These are phyloP conservation scores for Diuraphis noxia DNA, from an alignment of 1,140 invertebrate genomes.

Conservation along the genomic window DNA sequence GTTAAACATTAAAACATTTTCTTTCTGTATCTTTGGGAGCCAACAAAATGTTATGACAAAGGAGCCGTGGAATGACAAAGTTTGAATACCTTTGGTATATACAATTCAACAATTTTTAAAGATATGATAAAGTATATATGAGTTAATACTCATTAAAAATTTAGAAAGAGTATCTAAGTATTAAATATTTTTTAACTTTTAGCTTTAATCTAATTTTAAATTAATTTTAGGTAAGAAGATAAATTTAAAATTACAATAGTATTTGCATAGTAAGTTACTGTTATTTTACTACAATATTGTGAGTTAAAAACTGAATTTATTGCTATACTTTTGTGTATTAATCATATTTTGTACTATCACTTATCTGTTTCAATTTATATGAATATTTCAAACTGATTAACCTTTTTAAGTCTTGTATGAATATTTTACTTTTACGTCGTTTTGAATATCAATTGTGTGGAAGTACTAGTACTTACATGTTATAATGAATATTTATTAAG, in stretches of 20 bases:
- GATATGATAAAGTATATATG: background rate
- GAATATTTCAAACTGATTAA: constrained; percentile 22
- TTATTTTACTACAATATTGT: too few species aligned
- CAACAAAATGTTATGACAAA: too few species aligned
- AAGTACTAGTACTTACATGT: background rate
- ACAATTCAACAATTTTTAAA: background rate
- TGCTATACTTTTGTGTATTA: background rate
- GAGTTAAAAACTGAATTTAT: background rate
- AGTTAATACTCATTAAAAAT: background rate
- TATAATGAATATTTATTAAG: background rate
- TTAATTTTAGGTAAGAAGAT: background rate
- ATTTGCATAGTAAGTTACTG: background rate
- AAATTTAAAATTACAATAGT: background rate
- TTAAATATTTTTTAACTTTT: background rate
- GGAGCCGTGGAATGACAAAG: too few species aligned
- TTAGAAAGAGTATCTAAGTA: background rate
- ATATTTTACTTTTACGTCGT: background rate
- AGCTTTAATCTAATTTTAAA: too few species aligned
- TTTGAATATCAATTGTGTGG: constrained; percentile 1
- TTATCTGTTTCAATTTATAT: background rate
- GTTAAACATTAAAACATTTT: too few species aligned
- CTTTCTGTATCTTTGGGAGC: too few species aligned
- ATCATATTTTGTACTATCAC: background rate
- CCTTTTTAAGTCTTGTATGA: background rate
- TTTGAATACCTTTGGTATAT: too few species aligned